phyloP scores from a whole-genome alignment of 2,888 invertebrate species.

The Rhopalosiphum nymphaeae region DNA sequence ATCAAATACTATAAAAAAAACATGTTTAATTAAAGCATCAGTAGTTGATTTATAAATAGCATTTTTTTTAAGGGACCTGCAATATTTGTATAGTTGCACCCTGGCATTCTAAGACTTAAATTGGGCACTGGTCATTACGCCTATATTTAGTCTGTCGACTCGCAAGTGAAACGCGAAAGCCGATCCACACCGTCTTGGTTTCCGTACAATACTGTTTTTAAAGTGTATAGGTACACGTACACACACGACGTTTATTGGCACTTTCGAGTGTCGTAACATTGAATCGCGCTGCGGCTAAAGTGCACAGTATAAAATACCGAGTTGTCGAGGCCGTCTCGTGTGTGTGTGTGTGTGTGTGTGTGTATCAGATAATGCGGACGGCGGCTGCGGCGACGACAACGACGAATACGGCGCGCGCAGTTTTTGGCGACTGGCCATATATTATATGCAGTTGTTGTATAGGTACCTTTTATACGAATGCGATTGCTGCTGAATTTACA shows the following conservation, averaged over 20 bases:
- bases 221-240: neutral
- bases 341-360: neutral
- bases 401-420: neutral
- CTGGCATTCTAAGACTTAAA: no score
- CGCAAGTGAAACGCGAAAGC: neutral
- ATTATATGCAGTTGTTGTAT: neutral
- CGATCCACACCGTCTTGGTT: neutral
- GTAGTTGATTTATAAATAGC: no score
- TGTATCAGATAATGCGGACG: conserved; percentile 8
- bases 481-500: neutral
- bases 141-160: neutral
- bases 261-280: neutral
- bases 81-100: no score
- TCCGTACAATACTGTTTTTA: neutral
- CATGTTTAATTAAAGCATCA: no score
- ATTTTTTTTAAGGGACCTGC: no score
- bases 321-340: neutral
- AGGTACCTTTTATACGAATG: neutral
- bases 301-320: neutral
- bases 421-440: neutral
- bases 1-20: no score
- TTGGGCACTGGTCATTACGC: neutral
- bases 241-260: neutral
- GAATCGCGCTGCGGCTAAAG: neutral
- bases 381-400: neutral